Conservation (phyloP, 2,888 invertebrate species). For the Polyommatus icarus region DNA sequence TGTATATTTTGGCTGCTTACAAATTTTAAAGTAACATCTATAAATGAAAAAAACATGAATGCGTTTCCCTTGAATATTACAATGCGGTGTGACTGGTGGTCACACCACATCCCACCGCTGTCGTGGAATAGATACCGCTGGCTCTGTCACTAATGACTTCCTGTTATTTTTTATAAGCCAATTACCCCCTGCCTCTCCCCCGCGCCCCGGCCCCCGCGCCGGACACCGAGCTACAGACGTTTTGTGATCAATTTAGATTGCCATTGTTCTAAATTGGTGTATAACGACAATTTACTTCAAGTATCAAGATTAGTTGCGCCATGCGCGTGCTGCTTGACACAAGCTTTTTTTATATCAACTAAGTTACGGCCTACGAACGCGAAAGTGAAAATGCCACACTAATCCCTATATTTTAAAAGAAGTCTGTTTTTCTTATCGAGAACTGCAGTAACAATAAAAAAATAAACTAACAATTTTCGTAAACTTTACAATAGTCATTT, state of each 20-base stretch:
- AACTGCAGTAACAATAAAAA: no score
- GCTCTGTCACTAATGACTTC: constrained; percentile 76
- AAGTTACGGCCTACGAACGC: neutral
- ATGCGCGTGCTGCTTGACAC: constrained; percentile 12
- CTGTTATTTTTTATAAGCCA: constrained; percentile 74
- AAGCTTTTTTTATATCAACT: neutral
- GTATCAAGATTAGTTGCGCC: constrained; percentile 20
- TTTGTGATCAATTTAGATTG: constrained; percentile 27
- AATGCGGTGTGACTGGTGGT: constrained; percentile 55
- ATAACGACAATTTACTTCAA: constrained; percentile 20
- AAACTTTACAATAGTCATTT: neutral
- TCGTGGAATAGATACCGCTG: constrained; percentile 71
- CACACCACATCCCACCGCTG: constrained; percentile 52
- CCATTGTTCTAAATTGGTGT: constrained; percentile 27
- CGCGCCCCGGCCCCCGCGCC: neutral
- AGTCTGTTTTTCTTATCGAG: no score
- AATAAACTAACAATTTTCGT: neutral
- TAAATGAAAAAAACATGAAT: no score
- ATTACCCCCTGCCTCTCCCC: constrained; percentile 56
- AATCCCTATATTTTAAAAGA: neutral
- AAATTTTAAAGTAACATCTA: no score
- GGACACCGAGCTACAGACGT: constrained; percentile 10
- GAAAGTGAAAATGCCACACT: neutral
- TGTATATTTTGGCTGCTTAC: no score
- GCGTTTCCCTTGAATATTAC: neutral